Conservation (phyloP, 2,888 invertebrate species). For the Amaurobius ferox region DNA sequence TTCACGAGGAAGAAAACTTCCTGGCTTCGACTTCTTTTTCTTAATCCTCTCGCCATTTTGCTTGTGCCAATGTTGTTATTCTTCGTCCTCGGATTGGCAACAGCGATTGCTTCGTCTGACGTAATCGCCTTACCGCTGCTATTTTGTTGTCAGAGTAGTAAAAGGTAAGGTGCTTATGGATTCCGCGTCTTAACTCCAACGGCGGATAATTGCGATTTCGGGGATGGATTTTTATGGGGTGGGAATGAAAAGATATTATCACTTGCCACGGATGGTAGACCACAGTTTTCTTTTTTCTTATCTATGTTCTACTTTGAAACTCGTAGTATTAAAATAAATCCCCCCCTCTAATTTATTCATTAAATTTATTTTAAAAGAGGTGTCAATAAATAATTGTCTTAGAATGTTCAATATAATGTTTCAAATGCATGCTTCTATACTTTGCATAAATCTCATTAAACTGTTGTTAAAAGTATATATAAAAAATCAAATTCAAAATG, state of each 20-base stretch:
- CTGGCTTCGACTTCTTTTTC: slow-evolving; percentile 27
- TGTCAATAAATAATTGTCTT: background rate
- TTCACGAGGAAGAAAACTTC: slow-evolving; percentile 38
- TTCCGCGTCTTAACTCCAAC: slow-evolving; percentile 56
- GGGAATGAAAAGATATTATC: slow-evolving; percentile 10
- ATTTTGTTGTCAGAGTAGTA: slow-evolving; percentile 42
- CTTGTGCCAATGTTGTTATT: slow-evolving; percentile 41
- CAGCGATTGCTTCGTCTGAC: slow-evolving; percentile 59
- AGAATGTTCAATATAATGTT: no score
- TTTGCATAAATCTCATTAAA: no score
- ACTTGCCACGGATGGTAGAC: slow-evolving; percentile 14
- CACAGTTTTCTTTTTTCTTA: background rate
- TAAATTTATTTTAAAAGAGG: background rate
- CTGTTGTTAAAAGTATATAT: no score
- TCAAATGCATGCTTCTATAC: no score
- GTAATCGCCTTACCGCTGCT: slow-evolving; percentile 60
- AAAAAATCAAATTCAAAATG: no score
- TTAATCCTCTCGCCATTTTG: slow-evolving; percentile 56
- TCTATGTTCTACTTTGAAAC: background rate
- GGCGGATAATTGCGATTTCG: slow-evolving; percentile 64
- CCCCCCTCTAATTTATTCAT: background rate
- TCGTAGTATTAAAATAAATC: background rate
- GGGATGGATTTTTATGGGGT: slow-evolving; percentile 38
- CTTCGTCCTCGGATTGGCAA: slow-evolving; percentile 48
- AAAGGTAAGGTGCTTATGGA: slow-evolving; percentile 63